Percentiles rank a stretch among this genome's conserved stretches.
These are phyloP conservation scores for Leucophenga varia DNA, from an alignment of 1,140 invertebrate species.

Conservation along the genomic window DNA sequence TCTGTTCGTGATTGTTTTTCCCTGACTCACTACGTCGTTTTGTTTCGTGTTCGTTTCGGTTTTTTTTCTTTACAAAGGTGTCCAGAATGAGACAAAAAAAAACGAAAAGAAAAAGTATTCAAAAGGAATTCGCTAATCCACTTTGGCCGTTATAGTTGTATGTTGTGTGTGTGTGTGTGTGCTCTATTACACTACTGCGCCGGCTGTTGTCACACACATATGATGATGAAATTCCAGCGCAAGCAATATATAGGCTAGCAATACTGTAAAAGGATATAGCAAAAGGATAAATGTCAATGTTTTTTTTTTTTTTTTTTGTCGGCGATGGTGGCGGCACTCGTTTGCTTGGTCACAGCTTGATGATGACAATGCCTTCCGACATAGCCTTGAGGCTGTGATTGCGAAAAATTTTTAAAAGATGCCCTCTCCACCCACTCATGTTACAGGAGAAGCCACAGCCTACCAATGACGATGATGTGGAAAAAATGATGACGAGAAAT, in stretches of 20 bases:
- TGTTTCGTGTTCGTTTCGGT: too few relatives aligned
- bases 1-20: slow-evolving; percentile 54
- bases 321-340: too few relatives aligned
- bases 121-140: slow-evolving; percentile 47
- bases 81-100: too few relatives aligned
- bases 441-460: too few relatives aligned
- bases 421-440: too few relatives aligned
- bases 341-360: slow-evolving; percentile 21
- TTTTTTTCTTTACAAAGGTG: slow-evolving; percentile 10
- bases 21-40: neutral
- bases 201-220: slow-evolving; percentile 14
- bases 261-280: too few relatives aligned
- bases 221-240: too few relatives aligned
- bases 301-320: slow-evolving; percentile 6
- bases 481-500: slow-evolving; percentile 28
- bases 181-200: slow-evolving; percentile 46
- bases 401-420: too few relatives aligned
- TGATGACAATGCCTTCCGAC: slow-evolving; percentile 50
- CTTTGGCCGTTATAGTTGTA: neutral
- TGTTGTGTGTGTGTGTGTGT: too few relatives aligned
- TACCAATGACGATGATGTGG: slow-evolving; percentile 33
- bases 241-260: too few relatives aligned
- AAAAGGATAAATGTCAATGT: too few relatives aligned
- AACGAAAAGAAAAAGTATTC: slow-evolving; percentile 28
- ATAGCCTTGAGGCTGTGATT: slow-evolving; percentile 46